Evolutionary conservation across 2,888 invertebrate genomes (phyloP).

Genomic region (Eucera pruinosa): DNA sequence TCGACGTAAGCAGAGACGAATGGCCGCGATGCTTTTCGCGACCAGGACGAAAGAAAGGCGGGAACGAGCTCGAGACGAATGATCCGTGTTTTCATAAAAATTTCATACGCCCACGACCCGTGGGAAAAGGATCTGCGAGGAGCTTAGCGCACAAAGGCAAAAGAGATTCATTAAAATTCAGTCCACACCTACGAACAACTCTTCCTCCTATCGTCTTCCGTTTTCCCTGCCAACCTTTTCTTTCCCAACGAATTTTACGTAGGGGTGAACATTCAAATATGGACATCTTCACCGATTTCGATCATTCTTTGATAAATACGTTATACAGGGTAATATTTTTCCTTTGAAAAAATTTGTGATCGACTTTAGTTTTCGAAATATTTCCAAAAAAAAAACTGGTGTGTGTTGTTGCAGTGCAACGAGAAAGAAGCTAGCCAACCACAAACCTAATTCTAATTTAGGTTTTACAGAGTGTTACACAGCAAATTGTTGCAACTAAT

Average conservation of each 20-base stretch:
- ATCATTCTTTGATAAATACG: no score
- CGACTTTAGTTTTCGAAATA: no score
- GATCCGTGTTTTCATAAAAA: constrained; percentile 72
- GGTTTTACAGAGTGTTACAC: no score
- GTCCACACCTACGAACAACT: constrained; percentile 63
- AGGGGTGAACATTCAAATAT: no score
- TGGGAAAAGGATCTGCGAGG: constrained; percentile 47
- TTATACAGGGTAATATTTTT: no score
- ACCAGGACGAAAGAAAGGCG: not conserved
- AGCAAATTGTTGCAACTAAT: no score
- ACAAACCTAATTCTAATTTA: no score
- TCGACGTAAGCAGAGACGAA: constrained; percentile 20
- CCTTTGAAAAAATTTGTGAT: no score
- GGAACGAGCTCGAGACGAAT: constrained; percentile 35
- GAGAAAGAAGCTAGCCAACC: no score
- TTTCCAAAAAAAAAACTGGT: no score
- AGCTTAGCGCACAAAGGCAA: constrained; percentile 71
- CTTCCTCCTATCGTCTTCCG: not conserved
- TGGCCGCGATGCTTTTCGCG: not conserved
- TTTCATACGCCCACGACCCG: constrained; percentile 57
- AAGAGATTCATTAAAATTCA: constrained; percentile 76
- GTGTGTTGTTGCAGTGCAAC: no score
- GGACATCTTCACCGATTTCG: no score
- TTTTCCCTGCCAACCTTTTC: not conserved
- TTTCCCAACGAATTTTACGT: not conserved